Conservation (phyloP, 2,797 vertebrate species). For the Thaleichthys pacificus region DNA sequence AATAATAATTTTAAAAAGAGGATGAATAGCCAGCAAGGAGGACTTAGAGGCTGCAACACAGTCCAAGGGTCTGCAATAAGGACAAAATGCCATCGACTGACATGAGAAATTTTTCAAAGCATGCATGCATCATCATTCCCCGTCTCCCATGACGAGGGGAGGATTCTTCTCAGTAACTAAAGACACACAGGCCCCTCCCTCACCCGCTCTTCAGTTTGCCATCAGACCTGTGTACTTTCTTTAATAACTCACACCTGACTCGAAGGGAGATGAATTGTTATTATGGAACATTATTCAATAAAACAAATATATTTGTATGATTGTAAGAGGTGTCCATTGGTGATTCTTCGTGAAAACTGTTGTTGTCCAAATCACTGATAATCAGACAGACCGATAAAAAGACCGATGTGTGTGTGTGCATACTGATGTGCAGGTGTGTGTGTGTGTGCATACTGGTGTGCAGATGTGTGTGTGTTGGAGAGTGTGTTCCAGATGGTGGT, state of each 20-base stretch:
- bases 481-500: constrained; percentile 34
- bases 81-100: constrained; percentile 46
- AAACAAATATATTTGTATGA: constrained; percentile 83
- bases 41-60: constrained; percentile 48
- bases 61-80: constrained; percentile 54
- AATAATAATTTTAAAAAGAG: constrained; percentile 29
- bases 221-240: constrained; percentile 73
- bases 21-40: constrained; percentile 47
- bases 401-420: background rate
- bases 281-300: constrained; percentile 77
- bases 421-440: background rate
- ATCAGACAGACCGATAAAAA: too few relatives aligned
- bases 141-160: constrained; percentile 44
- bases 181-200: constrained; percentile 54
- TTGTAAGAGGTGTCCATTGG: constrained; percentile 63
- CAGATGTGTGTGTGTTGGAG: background rate
- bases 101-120: constrained; percentile 56
- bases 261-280: constrained; percentile 67
- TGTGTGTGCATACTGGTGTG: constrained; percentile 7
- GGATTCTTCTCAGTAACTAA: constrained; percentile 57
- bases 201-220: constrained; percentile 58
- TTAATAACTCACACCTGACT: constrained; percentile 65
- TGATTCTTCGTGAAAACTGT: constrained; percentile 23
- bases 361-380: background rate
- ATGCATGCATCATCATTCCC: constrained; percentile 66